Evolutionary conservation across 2,888 invertebrate species (phyloP).

Genomic region (Himalopsyche tibetana): DNA sequence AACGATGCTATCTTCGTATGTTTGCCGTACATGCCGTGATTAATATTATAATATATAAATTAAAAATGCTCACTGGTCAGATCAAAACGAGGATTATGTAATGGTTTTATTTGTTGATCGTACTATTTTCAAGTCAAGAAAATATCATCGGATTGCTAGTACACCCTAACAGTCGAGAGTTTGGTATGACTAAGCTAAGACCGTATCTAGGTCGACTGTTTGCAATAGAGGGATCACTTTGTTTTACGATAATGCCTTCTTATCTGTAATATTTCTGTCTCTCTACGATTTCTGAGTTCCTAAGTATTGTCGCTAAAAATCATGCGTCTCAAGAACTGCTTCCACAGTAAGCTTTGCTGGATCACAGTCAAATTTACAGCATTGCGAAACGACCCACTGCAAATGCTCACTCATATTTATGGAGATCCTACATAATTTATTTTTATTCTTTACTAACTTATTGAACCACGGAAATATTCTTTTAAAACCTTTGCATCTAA

Average conservation of each 20-base stretch:
- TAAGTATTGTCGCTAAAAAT: constrained; percentile 18
- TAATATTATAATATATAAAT: no score
- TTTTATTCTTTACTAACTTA: background rate
- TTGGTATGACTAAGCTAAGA: background rate
- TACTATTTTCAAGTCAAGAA: no score
- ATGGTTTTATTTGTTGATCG: no score
- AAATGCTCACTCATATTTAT: constrained; percentile 7
- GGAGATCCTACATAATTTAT: background rate
- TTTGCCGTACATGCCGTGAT: no score
- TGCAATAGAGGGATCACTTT: constrained; percentile 23
- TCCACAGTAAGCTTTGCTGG: background rate
- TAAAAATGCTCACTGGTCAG: no score
- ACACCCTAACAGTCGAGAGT: background rate
- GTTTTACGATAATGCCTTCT: constrained; percentile 40
- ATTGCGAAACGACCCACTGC: background rate
- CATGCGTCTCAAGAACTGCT: constrained; percentile 14
- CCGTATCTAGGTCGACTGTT: constrained; percentile 21
- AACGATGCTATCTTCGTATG: no score
- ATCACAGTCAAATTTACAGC: constrained; percentile 36
- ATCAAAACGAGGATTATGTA: no score
- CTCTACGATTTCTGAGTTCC: background rate
- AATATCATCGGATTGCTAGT: no score
- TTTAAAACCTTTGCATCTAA: no score
- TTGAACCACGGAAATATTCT: no score
- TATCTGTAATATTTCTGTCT: constrained; percentile 40